Evolutionary conservation across 2,888 invertebrate species (phyloP).

Genomic region (Heteromurus nitidus): DNA sequence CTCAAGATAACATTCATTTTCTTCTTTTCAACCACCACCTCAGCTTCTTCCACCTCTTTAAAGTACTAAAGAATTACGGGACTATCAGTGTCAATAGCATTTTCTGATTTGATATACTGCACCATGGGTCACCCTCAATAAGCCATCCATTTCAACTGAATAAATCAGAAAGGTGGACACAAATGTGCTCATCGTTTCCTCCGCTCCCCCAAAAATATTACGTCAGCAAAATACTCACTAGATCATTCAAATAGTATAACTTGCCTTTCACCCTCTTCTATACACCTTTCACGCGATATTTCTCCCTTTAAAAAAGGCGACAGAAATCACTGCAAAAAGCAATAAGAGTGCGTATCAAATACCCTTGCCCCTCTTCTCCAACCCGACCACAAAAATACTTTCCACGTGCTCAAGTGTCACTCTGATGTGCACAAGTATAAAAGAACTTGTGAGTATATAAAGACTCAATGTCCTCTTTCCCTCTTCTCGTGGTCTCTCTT

Average conservation of each 20-base stretch:
- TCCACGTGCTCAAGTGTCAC: conserved; percentile 31
- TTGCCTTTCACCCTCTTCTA: not conserved
- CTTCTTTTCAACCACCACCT: not conserved
- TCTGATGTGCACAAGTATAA: too few species aligned
- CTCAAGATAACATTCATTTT: not conserved
- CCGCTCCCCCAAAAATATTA: not conserved
- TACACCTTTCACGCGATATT: not conserved
- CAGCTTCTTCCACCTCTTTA: too few species aligned
- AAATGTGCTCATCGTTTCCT: not conserved
- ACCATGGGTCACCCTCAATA: conserved; percentile 6
- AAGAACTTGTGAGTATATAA: not conserved
- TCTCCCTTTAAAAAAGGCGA: conserved; percentile 8
- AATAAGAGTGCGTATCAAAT: not conserved
- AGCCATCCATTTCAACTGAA: conserved; percentile 17
- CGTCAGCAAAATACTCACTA: conserved; percentile 18
- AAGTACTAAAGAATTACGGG: too few species aligned
- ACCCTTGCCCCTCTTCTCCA: too few species aligned
- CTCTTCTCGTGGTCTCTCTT: conserved; percentile 25
- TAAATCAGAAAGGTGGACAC: conserved; percentile 22
- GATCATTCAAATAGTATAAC: conserved; percentile 8
- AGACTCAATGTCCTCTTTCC: conserved; percentile 19
- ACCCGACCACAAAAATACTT: conserved; percentile 20
- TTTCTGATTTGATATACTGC: conserved; percentile 6
- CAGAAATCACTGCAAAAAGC: not conserved
- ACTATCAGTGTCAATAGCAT: too few species aligned